A percentile compares a stretch with the other conserved stretches of the same genome.
Conservation (phyloP, 2,113 vertebrate genomes). For the Leiothrix lutea region DNA sequence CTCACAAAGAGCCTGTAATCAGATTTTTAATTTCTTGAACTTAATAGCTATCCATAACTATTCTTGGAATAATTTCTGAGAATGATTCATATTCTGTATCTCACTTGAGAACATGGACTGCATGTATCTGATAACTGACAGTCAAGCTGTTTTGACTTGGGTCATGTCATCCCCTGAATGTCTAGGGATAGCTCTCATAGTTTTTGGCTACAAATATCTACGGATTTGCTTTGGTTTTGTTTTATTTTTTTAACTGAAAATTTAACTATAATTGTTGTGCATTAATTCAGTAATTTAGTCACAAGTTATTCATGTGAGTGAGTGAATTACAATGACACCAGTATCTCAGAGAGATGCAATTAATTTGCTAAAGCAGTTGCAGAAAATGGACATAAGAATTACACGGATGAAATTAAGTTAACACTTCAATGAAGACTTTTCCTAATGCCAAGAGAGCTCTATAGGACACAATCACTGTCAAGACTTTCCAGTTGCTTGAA, state of each 20-base stretch:
- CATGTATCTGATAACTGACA: not conserved
- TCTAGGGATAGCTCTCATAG: not conserved
- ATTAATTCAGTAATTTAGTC: not conserved
- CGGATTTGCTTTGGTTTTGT: rapidly evolving
- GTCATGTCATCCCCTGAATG: not conserved
- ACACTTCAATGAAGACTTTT: not conserved
- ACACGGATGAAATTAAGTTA: not conserved
- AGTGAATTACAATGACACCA: not conserved
- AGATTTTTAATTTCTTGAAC: not conserved
- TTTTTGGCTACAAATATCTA: not conserved
- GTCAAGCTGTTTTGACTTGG: not conserved
- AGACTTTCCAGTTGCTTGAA: not conserved
- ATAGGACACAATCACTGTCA: not conserved
- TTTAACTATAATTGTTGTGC: not conserved
- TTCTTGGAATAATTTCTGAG: not conserved
- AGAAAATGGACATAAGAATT: not conserved
- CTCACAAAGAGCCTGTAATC: not conserved
- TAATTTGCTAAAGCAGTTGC: not conserved
- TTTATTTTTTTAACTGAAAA: not conserved
- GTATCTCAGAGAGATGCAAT: not conserved
- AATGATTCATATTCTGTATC: not conserved
- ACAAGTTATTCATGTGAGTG: not conserved
- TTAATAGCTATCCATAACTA: not conserved
- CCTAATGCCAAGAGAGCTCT: rapidly evolving
- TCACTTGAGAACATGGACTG: not conserved